Base-by-base conservation (phyloP, 2,888 invertebrate species). In the Melanargia galathea region DNA sequence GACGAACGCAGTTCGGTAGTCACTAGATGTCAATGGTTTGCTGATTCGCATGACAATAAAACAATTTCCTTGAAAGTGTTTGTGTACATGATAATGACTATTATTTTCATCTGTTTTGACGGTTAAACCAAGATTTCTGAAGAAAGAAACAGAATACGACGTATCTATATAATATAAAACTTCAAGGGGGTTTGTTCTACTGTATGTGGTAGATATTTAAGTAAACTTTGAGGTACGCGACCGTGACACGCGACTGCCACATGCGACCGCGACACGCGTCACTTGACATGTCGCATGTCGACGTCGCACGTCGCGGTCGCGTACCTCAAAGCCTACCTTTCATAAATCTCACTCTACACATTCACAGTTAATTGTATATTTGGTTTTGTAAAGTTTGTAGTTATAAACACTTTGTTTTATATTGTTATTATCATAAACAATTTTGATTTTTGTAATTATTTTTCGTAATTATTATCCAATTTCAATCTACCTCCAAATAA, bases 41-140 rank as follows among this genome's bases (percentile, higher is more conserved):
- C 24, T 40, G 46, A 55, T 48, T 46, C 63, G 54, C 63, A 54
- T 62, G 62, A 62, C 62, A 58, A 62, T 57, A 51, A 22, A 57
- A 51, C 43, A 43, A 35, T 45, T 61, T 20, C 43, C 2, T 38
- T 22, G 13, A 57, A 45, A 7, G 43, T 43, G 7, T 11, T n/a
- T 38, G 38, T 16, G 38, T 38, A 24, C n/a, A 22, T 30, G 52
- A 60, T 43, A 33, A 7, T 7, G 16, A 35, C 26, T 18, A 45
- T 6, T 10, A 30, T 7, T 2, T 10, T 16, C 18, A 18, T 16
- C 16, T 16, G 18, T 2, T 18, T 43, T 43, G 8, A 16, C 13
- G n/a, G n/a, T n/a, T n/a, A n/a, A n/a, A n/a, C n/a, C n/a, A n/a
- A n/a, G n/a, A n/a, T n/a, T n/a, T n/a, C n/a, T n/a, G n/a, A n/a